These are phyloP conservation scores for Drosophila engyochracea DNA, from an alignment of 2,888 invertebrate genomes.

Conservation along the genomic window DNA sequence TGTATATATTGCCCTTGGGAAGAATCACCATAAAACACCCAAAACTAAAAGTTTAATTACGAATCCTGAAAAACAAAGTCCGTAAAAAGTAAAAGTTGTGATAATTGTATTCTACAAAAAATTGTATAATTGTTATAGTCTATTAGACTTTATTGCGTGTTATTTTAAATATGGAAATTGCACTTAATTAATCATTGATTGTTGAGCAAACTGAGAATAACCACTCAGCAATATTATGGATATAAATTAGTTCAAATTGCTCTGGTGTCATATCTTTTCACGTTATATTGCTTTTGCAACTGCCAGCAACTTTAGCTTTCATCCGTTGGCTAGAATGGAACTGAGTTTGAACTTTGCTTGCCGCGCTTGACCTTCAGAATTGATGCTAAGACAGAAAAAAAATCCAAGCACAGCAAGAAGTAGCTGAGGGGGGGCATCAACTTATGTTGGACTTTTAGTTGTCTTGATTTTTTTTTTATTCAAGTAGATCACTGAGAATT, in stretches of 20 bases:
- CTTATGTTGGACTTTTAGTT: slow-evolving; percentile 27
- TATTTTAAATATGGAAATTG: slow-evolving; percentile 13
- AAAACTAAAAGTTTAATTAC: neutral
- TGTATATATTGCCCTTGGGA: slow-evolving; percentile 36
- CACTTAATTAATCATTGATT: slow-evolving; percentile 50
- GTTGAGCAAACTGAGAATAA: slow-evolving; percentile 32
- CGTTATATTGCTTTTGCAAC: slow-evolving; percentile 12
- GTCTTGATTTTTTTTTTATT: slow-evolving; percentile 42
- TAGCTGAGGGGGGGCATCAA: neutral
- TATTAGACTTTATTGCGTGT: neutral
- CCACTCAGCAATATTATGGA: slow-evolving; percentile 35
- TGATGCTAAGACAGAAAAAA: slow-evolving; percentile 31
- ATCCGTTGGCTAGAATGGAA: slow-evolving; percentile 60
- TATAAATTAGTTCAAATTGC: slow-evolving; percentile 61
- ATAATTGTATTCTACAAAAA: neutral
- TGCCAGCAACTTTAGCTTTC: slow-evolving; percentile 63
- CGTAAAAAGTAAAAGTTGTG: slow-evolving; percentile 1
- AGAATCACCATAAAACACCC: slow-evolving; percentile 3
- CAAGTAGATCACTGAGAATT: slow-evolving; percentile 75
- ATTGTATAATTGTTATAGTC: neutral
- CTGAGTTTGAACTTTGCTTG: slow-evolving; percentile 53
- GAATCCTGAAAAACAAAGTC: slow-evolving; percentile 4
- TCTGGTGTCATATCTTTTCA: slow-evolving; percentile 39
- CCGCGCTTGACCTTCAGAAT: slow-evolving; percentile 72
- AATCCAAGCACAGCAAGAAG: slow-evolving; percentile 9